Evolutionary conservation across 2,113 vertebrate genomes (phyloP).

Genomic region (Anguilla rostrata): DNA sequence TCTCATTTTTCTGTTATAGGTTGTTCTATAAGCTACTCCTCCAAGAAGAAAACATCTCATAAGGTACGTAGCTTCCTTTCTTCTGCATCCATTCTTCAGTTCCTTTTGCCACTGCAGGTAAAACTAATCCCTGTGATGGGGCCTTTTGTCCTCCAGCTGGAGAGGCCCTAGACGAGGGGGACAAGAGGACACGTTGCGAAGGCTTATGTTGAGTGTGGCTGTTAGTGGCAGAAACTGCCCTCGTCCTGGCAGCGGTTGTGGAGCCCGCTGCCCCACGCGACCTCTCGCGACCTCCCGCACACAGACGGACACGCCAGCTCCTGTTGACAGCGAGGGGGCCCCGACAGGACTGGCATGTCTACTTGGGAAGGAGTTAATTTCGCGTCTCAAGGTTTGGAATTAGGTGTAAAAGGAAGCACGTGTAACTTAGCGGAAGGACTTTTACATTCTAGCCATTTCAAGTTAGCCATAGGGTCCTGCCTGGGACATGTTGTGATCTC

Average conservation of each 20-base stretch:
- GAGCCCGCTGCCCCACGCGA: slow-evolving; percentile 10
- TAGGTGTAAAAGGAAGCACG: slow-evolving; percentile 23
- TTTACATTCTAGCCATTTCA: background rate
- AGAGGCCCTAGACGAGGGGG: background rate
- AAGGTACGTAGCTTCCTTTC: slow-evolving; percentile 13
- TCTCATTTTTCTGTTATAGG: slow-evolving; percentile 11
- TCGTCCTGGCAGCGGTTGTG: background rate
- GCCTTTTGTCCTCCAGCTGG: background rate
- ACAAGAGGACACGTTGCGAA: background rate
- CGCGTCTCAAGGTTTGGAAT: background rate
- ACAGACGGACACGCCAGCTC: slow-evolving; percentile 37
- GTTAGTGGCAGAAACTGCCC: background rate
- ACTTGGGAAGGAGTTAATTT: background rate
- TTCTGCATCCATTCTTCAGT: background rate
- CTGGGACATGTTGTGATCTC: slow-evolving; percentile 2
- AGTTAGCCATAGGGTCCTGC: background rate
- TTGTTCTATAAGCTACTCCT: slow-evolving; percentile 3
- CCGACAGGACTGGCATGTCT: background rate
- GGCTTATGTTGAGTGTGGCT: slow-evolving; percentile 15
- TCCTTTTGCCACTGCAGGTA: background rate
- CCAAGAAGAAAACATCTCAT: background rate
- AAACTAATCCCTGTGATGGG: background rate
- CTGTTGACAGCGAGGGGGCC: background rate
- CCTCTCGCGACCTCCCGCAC: slow-evolving; percentile 50
- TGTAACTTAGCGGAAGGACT: background rate